Evolutionary conservation across 1,140 invertebrate genomes (phyloP).

Genomic region (Hirudo medicinalis): DNA sequence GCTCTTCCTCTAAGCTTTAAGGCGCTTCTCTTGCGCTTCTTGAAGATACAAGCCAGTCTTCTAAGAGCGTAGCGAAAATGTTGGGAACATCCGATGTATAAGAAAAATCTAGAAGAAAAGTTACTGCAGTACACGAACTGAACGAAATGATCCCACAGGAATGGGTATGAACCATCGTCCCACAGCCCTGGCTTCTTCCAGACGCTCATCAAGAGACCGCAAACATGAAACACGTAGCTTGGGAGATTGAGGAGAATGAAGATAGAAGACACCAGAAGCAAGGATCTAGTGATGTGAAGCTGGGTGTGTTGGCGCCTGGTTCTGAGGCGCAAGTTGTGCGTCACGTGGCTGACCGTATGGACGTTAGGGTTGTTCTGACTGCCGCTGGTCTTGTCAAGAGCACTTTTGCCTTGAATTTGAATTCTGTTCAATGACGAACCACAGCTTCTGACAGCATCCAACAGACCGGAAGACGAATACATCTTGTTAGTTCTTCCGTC

Average conservation of each 20-base stretch:
- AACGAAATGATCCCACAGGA: slow-evolving; percentile 45
- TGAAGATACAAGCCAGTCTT: not conserved
- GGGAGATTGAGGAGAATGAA: slow-evolving; percentile 64
- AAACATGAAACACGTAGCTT: slow-evolving; percentile 29
- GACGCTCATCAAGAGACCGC: slow-evolving; percentile 27
- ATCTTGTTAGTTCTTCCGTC: not conserved
- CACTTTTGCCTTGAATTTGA: not conserved
- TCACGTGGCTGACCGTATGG: not conserved
- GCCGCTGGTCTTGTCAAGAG: not conserved
- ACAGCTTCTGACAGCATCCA: not conserved
- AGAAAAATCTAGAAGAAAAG: slow-evolving; percentile 68
- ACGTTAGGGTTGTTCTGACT: not conserved
- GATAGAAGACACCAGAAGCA: slow-evolving; percentile 61
- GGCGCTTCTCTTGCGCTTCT: slow-evolving; percentile 11
- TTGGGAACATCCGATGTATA: slow-evolving; percentile 64
- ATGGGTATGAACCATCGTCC: slow-evolving; percentile 13
- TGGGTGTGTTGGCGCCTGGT: slow-evolving; percentile 42
- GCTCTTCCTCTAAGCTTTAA: slow-evolving; percentile 11
- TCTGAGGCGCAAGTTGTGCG: slow-evolving; percentile 2
- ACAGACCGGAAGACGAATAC: not conserved
- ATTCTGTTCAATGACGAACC: not conserved
- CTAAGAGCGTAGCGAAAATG: slow-evolving; percentile 55
- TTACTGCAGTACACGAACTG: slow-evolving; percentile 59
- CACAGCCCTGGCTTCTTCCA: slow-evolving; percentile 15
- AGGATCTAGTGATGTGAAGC: slow-evolving; percentile 60